phyloP scores from a whole-genome alignment of 2,888 invertebrate species.

The Ectemnius continuus region DNA sequence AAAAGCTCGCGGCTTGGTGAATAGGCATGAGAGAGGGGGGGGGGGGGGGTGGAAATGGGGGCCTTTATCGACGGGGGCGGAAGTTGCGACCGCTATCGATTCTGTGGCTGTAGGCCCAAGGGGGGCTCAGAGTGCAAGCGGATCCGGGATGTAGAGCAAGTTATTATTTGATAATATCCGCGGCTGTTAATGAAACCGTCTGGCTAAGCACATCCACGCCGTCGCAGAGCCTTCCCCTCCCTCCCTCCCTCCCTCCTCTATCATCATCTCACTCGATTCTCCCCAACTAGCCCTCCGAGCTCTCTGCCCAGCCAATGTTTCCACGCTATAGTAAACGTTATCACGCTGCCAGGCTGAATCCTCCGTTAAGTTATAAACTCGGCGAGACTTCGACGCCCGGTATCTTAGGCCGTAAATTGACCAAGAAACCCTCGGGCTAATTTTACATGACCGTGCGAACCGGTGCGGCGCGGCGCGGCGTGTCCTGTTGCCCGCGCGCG shows the following conservation, averaged over 20 bases:
- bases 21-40: constrained; percentile 6
- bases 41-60: constrained; percentile 16
- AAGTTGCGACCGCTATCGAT: constrained; percentile 38
- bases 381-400: constrained; percentile 51
- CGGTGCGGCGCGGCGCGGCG: no score
- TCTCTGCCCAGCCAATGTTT: constrained; percentile 4
- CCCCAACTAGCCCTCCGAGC: background rate
- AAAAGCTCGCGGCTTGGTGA: constrained; percentile 1
- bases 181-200: constrained; percentile 58
- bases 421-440: constrained; percentile 55
- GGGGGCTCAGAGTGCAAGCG: constrained; percentile 21
- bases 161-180: constrained; percentile 63
- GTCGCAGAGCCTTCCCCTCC: no score
- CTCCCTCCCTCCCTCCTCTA: background rate
- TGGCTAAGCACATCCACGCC: constrained; percentile 27
- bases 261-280: background rate
- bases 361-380: constrained; percentile 56
- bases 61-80: constrained; percentile 3
- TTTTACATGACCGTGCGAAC: constrained; percentile 40
- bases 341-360: constrained; percentile 41
- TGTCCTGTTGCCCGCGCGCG: no score
- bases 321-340: constrained; percentile 38
- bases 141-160: constrained; percentile 44
- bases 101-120: constrained; percentile 31
- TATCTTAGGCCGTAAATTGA: constrained; percentile 59